Evolutionary conservation across 2,113 vertebrate genomes (phyloP), one percentile per base, ranked within the genome.

Genomic region (Tupaia tana): DNA sequence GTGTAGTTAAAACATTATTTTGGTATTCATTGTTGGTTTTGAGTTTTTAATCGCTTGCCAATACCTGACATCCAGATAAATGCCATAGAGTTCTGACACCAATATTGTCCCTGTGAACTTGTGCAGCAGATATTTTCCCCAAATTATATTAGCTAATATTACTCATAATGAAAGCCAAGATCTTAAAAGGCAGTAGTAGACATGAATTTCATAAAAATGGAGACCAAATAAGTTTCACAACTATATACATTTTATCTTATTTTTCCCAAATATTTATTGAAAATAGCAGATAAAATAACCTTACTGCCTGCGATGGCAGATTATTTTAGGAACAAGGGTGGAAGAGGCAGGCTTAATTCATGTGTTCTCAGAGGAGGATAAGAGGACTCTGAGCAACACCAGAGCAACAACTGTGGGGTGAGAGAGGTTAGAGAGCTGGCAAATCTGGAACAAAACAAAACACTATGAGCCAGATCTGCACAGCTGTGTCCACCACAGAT

Each of bases 401-500:
- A 89, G 86, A 84, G 52, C 52, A 89, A 77, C 34, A 94, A 94
- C 84, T 94, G 61, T 58, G 31, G 86, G 67, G 29, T 64, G 75
- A 96, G 43, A 7, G 75, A 96, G 63, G 75, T 87, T 92, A 94
- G 86, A 81, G 85, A 83, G 82, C 66, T 93, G 92, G 93, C 70
- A 93, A 78, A 82, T 34, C 69, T 91, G 63, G 75, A n/a, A 24
- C 11, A 52, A 75, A 43, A 31, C 14, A 67, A 43, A 70, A 54
- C 66, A 85, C 31, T 34, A 12, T 90, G 22, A 81, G 90, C 89
- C 90, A 96, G 90, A 59, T 86, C 70, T 83, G 59, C 80, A 91
- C 95, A 95, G 84, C 89, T 93, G 96, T 96, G 92, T 97, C 89
- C 61, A 95, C 92, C 67, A 97, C 24, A 22, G 16, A 83, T 95